Evolutionary conservation across 2,888 invertebrate genomes (phyloP).

Genomic region (Terebella lapidaria): DNA sequence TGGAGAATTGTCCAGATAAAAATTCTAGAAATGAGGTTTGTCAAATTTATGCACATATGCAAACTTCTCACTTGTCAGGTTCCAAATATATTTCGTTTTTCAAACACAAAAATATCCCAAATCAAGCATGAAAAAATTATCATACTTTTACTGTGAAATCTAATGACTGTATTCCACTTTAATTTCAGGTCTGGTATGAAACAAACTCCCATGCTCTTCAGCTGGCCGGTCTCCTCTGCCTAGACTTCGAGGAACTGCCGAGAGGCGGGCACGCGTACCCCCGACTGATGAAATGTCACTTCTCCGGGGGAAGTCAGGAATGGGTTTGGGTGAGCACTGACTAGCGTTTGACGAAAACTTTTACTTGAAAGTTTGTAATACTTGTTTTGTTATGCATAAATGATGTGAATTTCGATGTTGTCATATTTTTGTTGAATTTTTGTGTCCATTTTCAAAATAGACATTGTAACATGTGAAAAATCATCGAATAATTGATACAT

Average conservation of each 20-base stretch:
- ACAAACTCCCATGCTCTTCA: conserved; percentile 78
- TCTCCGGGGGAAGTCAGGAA: conserved; percentile 83
- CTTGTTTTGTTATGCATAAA: neutral
- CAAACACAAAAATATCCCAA: too few relatives aligned
- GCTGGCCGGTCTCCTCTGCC: conserved; percentile 74
- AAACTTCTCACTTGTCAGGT: too few relatives aligned
- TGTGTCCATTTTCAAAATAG: neutral
- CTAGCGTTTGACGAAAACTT: conserved; percentile 28
- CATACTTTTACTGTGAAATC: too few relatives aligned
- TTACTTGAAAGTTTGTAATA: neutral
- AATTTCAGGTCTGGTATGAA: conserved; percentile 76
- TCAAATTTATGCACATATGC: too few relatives aligned
- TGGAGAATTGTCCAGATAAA: too few relatives aligned
- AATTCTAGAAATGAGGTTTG: too few relatives aligned
- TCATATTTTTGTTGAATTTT: too few relatives aligned
- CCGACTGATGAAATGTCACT: conserved; percentile 83
- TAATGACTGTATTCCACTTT: neutral
- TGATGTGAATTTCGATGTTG: neutral
- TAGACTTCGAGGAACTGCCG: conserved; percentile 60
- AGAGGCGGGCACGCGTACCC: conserved; percentile 66
- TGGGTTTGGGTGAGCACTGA: conserved; percentile 80
- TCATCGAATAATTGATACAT: neutral
- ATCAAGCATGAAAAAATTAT: too few relatives aligned
- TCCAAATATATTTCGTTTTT: too few relatives aligned
- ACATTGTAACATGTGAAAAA: neutral